Percentiles rank a stretch among this genome's conserved stretches.
Conservation (phyloP, 2,797 vertebrate genomes). For the Hippopotamyrus pictus region DNA sequence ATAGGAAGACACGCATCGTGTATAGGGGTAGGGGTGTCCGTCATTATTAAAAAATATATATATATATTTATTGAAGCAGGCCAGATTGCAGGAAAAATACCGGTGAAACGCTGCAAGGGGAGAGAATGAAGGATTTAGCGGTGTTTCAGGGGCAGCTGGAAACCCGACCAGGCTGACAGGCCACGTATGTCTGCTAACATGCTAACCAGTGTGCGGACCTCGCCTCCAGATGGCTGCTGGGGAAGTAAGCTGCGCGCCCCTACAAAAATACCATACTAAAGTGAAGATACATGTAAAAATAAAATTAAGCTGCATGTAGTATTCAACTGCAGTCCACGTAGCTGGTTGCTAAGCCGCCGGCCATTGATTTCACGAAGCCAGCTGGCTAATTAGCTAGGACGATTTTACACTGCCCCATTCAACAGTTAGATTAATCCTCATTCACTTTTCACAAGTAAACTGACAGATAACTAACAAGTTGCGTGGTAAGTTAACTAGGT, state of each 20-base stretch:
- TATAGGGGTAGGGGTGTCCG: neutral
- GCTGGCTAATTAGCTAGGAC: neutral
- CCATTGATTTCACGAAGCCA: neutral
- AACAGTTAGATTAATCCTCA: neutral
- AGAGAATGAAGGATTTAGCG: neutral
- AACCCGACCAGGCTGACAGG: neutral
- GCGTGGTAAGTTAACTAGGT: neutral
- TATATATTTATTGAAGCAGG: neutral
- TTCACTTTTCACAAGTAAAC: neutral
- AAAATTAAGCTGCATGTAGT: neutral
- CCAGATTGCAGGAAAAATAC: neutral
- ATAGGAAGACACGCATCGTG: neutral
- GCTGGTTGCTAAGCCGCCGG: neutral
- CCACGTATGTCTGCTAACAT: constrained; percentile 19
- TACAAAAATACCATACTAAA: neutral
- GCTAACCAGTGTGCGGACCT: neutral
- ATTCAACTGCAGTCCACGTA: neutral
- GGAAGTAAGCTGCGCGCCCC: neutral
- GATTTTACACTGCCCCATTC: neutral
- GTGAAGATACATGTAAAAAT: neutral
- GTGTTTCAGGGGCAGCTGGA: neutral
- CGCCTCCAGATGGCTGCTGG: neutral
- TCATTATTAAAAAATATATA: neutral
- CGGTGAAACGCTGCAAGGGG: neutral
- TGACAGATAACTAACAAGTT: neutral